These are phyloP conservation scores for Tanypteryx hageni DNA, from an alignment of 2,888 invertebrate genomes.

Conservation along the genomic window DNA sequence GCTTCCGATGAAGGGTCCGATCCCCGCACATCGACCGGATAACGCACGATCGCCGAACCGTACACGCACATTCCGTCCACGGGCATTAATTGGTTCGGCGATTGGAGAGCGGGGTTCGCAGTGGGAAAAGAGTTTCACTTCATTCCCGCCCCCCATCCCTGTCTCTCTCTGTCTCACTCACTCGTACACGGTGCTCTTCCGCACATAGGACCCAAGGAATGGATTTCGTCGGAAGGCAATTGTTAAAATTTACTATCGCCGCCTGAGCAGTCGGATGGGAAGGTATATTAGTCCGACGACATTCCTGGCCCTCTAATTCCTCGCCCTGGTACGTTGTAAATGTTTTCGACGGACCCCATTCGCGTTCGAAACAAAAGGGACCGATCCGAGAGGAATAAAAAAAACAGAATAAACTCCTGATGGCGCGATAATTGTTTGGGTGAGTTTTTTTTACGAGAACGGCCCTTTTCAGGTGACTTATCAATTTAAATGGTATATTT, in stretches of 20 bases:
- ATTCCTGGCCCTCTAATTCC: neutral
- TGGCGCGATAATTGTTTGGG: neutral
- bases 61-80: too few species aligned
- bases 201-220: neutral
- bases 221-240: slow-evolving; percentile 15
- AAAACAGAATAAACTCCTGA: neutral
- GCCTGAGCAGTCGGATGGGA: neutral
- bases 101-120: neutral
- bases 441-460: too few species aligned
- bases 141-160: neutral
- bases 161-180: slow-evolving; percentile 5
- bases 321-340: neutral
- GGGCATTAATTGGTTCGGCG: neutral
- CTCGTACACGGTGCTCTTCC: neutral
- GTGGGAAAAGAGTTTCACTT: neutral
- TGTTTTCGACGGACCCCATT: neutral
- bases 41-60: neutral
- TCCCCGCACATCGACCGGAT: neutral
- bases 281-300: neutral
- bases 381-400: neutral
- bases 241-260: neutral
- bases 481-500: too few species aligned
- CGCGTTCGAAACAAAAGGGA: neutral
- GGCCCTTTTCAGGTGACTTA: too few species aligned
- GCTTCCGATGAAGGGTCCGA: neutral